Base-by-base conservation (phyloP, 2,797 vertebrate genomes). In the Silurus lanzhouensis region DNA sequence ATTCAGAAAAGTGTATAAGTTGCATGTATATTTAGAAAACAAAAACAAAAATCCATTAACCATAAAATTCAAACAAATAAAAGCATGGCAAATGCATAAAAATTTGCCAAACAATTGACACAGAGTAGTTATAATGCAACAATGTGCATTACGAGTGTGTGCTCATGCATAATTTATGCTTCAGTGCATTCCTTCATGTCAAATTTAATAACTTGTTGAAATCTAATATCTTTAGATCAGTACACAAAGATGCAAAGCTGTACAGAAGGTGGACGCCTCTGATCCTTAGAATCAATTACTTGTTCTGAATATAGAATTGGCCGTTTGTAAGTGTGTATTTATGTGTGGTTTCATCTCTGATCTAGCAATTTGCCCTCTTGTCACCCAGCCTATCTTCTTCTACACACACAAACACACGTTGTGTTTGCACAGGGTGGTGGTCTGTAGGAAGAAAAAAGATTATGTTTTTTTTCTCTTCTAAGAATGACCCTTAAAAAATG, bases 361-460 rank as follows among this genome's bases (percentile, higher is more conserved):
- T 76, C 57, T 79, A 83, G 76, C 81, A 70, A 52, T 85, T 66
- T 86, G 81, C 75, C 85, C 81, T 64, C 25, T 72, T 72, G 85
- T 83, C 81, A 83, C 57, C 70, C 58, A 27, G 79, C 79, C 80
- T 60, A 64, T 83, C 60, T 70, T 83, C 60, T 86, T 83, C 81
- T 55, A 63, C 48, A 52, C 68, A 83, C 74, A 80, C 76, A 74
- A 83, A 80, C 70, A 83, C 81, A 72, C 67, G 1, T 48, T 57
- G 55, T 83, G 82, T 87, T 87, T 87, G 68, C 82, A 46, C 60
- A 87, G 76, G 82, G 85, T 86, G 85, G 85, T 83, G 85, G 85
- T 87, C 85, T 38, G 46, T 20, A 60, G 31, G 55, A 38, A 20
- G 27, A 6, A 44, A 61, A 82, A 81, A 86, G 64, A 77, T 31